These are phyloP conservation scores for Caenorhabditis sp. DNA, from an alignment of 2,888 invertebrate genomes.

Conservation along the genomic window DNA sequence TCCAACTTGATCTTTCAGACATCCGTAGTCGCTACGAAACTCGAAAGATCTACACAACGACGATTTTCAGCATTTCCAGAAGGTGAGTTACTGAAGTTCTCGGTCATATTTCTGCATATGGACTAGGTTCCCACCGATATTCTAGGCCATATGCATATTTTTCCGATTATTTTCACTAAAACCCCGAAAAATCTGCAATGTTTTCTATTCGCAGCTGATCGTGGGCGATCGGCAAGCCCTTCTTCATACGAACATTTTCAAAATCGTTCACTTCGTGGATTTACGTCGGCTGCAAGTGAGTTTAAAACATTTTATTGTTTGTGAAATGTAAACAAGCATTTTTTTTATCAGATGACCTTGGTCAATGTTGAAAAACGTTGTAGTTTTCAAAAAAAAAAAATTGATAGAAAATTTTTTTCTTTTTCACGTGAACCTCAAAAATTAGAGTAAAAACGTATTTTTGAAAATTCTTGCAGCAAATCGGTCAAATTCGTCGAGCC, in stretches of 20 bases:
- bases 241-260: constrained; percentile 32
- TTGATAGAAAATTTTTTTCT: not conserved
- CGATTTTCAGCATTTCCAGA: constrained; percentile 32
- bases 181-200: too few species aligned
- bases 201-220: constrained; percentile 21
- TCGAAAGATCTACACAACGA: constrained; percentile 8
- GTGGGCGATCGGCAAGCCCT: constrained; percentile 34
- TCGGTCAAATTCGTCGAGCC: constrained; percentile 14
- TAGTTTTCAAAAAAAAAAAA: not conserved
- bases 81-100: constrained; percentile 12
- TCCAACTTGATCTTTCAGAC: constrained; percentile 19
- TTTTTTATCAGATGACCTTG: not conserved
- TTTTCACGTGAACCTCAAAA: not conserved
- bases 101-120: not conserved
- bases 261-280: constrained; percentile 33
- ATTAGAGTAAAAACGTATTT: too few species aligned
- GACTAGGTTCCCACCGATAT: constrained; percentile 11
- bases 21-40: constrained; percentile 23
- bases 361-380: not conserved
- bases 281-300: constrained; percentile 36
- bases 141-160: not conserved
- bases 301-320: not conserved
- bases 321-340: not conserved
- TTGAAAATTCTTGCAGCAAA: too few species aligned
- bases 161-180: constrained; percentile 2